Evolutionary conservation across 53 echinoderm and acorn worm species (phyloP), one percentile per base, ranked within the genome.

Genomic region (Echinometra lucunter): DNA sequence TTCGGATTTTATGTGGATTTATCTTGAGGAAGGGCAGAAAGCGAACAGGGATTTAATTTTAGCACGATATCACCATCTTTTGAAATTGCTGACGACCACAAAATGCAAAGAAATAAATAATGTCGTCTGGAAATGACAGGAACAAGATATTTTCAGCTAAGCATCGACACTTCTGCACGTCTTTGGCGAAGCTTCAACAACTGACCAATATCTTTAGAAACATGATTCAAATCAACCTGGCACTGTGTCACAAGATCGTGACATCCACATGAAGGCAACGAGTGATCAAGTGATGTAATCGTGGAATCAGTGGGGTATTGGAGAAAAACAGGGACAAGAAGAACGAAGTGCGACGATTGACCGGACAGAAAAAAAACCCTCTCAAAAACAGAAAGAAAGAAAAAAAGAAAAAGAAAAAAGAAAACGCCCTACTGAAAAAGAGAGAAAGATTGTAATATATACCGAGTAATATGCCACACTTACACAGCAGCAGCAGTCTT

Each of bases 151-250:
- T 82, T 82, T 35, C 49, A 85, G 25, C 28, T 85, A n/a, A 16
- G 85, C 85, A 85, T 30, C 12, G 85, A 0, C 49, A 28, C 47
- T 13, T 12, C 18, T 8, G 18, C n/a, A 49, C 25, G 10, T 47
- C 49, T n/a, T 85, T 47, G 85, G 85, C 85, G 49, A n/a, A n/a
- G 16, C 49, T 49, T 85, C 53, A 85, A 85, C 85, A n/a, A 85
- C 27, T 85, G 85, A 42, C n/a, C n/a, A n/a, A n/a, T 85, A 85
- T 85, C 30, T 85, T 53, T 85, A 49, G 85, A 49, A n/a, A 27
- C 85, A 85, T 85, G 85, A 85, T 85, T 85, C 45, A 49, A 13
- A 85, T 23, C 63, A 49, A 49, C n/a, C 44, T 85, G 85, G 85
- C 85, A 49, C n/a, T 85, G 7, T 45, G 13, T 15, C n/a, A n/a